Conservation (phyloP, 1,140 invertebrate species). For the Penaeus chinensis region DNA sequence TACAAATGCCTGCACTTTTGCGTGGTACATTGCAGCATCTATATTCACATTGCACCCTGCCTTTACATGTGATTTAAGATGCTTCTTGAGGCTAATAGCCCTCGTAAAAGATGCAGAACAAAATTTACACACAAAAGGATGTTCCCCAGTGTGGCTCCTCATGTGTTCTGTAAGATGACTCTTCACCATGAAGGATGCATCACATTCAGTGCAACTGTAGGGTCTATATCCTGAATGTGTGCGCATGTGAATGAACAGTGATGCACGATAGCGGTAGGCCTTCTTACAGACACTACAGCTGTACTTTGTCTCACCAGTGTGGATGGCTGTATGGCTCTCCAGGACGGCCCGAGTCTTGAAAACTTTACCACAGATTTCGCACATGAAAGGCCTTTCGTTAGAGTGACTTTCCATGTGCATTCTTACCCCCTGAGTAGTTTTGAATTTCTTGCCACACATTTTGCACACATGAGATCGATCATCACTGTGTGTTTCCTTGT, state of each 20-base stretch:
- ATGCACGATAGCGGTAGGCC: constrained; percentile 20
- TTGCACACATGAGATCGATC: constrained; percentile 24
- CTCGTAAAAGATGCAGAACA: constrained; percentile 63
- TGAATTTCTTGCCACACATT: constrained; percentile 31
- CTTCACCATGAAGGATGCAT: constrained; percentile 41
- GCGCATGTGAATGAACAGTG: constrained; percentile 20
- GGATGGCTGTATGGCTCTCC: constrained; percentile 1
- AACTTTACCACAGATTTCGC: constrained; percentile 31
- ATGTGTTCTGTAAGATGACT: constrained; percentile 66
- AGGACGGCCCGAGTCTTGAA: constrained; percentile 16
- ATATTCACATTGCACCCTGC: constrained; percentile 25
- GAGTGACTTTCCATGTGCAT: constrained; percentile 30
- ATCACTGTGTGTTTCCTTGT: background rate
- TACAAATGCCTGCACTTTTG: constrained; percentile 23
- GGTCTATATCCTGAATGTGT: constrained; percentile 20
- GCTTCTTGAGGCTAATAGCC: constrained; percentile 27
- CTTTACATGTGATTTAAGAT: constrained; percentile 23
- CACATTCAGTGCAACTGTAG: constrained; percentile 3
- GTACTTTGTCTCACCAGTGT: constrained; percentile 20
- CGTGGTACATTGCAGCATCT: constrained; percentile 18
- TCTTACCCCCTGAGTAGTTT: background rate
- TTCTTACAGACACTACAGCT: constrained; percentile 17
- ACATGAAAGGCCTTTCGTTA: constrained; percentile 22
- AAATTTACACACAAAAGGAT: constrained; percentile 67
- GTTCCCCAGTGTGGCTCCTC: constrained; percentile 68